A percentile compares a stretch with the other conserved stretches of the same genome.
phyloP scores from a whole-genome alignment of 30 jellyfish, hydroid and myxozoan species.

The Catostylus mosaicus region DNA sequence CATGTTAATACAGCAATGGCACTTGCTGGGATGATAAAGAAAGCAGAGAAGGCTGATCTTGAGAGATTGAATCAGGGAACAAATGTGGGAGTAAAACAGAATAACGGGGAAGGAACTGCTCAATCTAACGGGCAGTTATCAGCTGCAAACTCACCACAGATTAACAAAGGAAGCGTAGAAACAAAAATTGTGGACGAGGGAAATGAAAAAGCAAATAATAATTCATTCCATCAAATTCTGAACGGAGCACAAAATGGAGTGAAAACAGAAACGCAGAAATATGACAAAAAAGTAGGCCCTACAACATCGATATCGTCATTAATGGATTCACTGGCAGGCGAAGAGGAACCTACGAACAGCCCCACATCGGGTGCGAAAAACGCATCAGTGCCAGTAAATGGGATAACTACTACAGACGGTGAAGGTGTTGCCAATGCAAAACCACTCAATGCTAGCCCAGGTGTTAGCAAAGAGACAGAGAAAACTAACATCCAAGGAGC shows the following conservation, averaged over 20 bases:
- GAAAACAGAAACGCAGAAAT: not conserved
- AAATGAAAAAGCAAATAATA: not conserved
- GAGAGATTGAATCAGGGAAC: not conserved
- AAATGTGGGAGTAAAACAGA: no score
- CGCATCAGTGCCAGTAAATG: not conserved
- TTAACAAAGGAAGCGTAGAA: not conserved
- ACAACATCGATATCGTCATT: constrained; percentile 56
- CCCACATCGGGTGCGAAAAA: not conserved
- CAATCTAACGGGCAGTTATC: no score
- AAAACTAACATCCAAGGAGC: not conserved
- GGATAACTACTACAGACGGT: not conserved
- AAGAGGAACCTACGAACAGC: constrained; percentile 41
- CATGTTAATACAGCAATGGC: constrained; percentile 69
- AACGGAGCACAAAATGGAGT: not conserved
- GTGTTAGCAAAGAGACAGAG: not conserved
- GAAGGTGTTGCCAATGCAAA: not conserved
- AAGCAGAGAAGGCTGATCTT: constrained; percentile 62
- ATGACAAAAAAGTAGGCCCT: constrained; percentile 8
- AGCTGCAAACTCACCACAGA: not conserved
- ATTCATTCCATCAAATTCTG: not conserved
- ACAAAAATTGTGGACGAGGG: not conserved
- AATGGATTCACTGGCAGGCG: constrained; percentile 66
- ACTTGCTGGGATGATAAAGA: constrained; percentile 42
- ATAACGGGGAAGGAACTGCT: no score
- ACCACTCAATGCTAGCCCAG: constrained; percentile 1